Base-by-base conservation (phyloP, 2,797 vertebrate species). In the Xyrichtys novacula region DNA sequence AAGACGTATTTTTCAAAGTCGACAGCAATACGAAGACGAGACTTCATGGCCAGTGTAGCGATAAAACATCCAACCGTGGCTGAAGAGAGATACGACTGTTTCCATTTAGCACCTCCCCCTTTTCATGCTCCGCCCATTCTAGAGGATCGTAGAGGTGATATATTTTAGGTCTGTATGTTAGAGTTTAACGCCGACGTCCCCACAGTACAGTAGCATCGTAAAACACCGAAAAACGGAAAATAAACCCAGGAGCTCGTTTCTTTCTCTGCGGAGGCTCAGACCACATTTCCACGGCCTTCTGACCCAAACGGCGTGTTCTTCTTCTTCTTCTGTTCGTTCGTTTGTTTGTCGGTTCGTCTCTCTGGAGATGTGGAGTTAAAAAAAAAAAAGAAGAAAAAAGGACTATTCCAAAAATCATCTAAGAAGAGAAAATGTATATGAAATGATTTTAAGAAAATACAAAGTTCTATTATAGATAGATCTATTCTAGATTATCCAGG, bases 391-490 rank as follows among this genome's bases (percentile, higher is more conserved):
- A 62, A 71, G 58, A 61, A 61, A 7, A 82, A 85, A 82, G 54
- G 64, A 88, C 53, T 83, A 85, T 82, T 81, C 80, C 29, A 85
- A 81, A 82, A 86, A 85, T 65, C 22, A 88, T 89, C 61, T 74
- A 90, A 79, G 65, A 83, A 89, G 81, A 92, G 81, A 90, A 80
- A 47, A 88, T 90, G 81, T 90, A 88, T 92, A 87, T 89, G 63
- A 87, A 78, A 84, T 90, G 91, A 95, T 95, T 96, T 95, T 94
- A 90, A 95, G 92, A 93, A 88, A 91, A 84, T 91, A 92, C 91
- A 93, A 93, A 94, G 93, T 90, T 95, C 94, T 95, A 94, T 95
- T 91, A 92, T 78, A 89, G 74, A 82, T 80, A 65, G 31, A n/a
- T 90, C 25, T 83, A 75, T 83, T 65, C 53, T 80, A 80, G 74